Evolutionary conservation across 2,797 vertebrate genomes (phyloP), one percentile per base, ranked within the genome.

Genomic region (Menidia menidia): DNA sequence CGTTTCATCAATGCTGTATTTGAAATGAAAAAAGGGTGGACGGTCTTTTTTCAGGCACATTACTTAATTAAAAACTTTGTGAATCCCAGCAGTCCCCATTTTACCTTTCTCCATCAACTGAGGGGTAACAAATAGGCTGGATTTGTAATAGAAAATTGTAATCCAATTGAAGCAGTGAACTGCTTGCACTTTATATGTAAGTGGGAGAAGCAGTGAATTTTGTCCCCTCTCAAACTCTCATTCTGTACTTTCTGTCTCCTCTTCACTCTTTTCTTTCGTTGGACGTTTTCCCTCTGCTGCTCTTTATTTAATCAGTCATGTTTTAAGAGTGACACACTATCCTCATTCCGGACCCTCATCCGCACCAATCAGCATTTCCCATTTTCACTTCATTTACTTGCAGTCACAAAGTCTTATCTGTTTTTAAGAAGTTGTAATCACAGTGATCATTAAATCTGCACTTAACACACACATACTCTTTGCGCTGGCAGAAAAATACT

Each of bases 141-240:
- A 45, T 19, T 13, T 52, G 56, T 69, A 69, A 75, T 77, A 63
- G 64, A 74, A 71, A 66, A 78, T 82, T 71, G 73, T 78, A 81
- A 87, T 86, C 82, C 82, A 78, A 82, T 78, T 33, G 80, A 50
- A 50, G 60, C 53, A 73, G 30, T 64, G 53, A 45, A 58, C 75
- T 73, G 82, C 14, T 44, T 51, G 59, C 52, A 47, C 25, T 35
- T 11, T 60, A 56, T 19, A 86, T 77, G 86, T 85, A 86, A 86
- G 86, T 81, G 87, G 73, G 77, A 89, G 86, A 84, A 79, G 81
- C 76, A 62, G 75, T 89, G 88, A 92, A 89, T 91, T 81, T 80
- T 10, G 15, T 84, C 53, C 66, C 50, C 50, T 68, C 76, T 86
- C 70, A 72, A 69, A 74, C 80, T 68, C 60, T 33, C 77, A 78